Conservation (phyloP, 2,888 invertebrate genomes). For the Tubulanus polymorphus region DNA sequence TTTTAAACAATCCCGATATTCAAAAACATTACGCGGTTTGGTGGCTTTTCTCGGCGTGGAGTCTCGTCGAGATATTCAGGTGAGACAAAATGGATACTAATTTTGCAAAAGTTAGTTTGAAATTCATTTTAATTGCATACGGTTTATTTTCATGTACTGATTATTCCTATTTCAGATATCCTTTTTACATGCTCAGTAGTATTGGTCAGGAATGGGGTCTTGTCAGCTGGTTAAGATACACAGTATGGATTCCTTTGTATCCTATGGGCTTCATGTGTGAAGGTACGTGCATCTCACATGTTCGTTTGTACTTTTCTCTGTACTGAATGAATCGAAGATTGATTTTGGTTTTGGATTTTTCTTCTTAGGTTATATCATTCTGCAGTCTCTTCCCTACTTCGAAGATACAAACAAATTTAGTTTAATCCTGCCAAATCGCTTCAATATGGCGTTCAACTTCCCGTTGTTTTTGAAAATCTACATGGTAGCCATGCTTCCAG, state of each 20-base stretch:
- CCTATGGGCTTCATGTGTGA: conserved; percentile 86
- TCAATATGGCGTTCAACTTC: conserved; percentile 84
- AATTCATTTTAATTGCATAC: not conserved
- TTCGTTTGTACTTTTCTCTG: not conserved
- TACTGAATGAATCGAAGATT: not conserved
- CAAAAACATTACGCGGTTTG: conserved; percentile 83
- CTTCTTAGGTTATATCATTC: conserved; percentile 51
- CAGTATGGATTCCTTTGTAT: conserved; percentile 89
- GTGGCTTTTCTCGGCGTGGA: conserved; percentile 82
- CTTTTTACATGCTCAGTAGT: conserved; percentile 81
- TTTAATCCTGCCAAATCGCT: conserved; percentile 73
- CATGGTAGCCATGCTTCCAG: conserved; percentile 71
- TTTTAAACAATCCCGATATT: conserved; percentile 79
- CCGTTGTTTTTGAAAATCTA: conserved; percentile 75
- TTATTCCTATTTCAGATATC: conserved; percentile 77
- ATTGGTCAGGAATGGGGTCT: conserved; percentile 69
- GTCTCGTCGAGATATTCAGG: conserved; percentile 77
- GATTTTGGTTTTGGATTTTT: not conserved
- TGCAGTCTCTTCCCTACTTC: conserved; percentile 79
- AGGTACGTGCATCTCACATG: conserved; percentile 54
- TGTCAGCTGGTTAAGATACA: conserved; percentile 88
- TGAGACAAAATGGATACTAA: conserved; percentile 52
- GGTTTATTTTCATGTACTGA: conserved; percentile 6
- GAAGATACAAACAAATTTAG: conserved; percentile 77
- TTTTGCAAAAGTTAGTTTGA: not conserved